A percentile compares a stretch with the other conserved stretches of the same genome.
These are phyloP conservation scores for Nesoenas mayeri DNA, from an alignment of 2,113 vertebrate species.

Conservation along the genomic window DNA sequence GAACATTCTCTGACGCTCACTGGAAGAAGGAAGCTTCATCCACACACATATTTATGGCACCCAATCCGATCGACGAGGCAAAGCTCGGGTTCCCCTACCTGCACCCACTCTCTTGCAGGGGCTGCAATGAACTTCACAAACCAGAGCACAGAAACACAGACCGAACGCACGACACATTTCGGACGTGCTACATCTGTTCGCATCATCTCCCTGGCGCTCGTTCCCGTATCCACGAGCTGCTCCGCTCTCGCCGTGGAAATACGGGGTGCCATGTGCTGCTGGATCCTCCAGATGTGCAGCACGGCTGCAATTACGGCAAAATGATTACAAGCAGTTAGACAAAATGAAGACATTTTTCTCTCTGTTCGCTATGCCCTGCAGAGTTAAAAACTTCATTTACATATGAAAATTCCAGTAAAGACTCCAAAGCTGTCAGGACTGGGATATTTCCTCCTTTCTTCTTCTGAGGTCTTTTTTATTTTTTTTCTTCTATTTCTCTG, in stretches of 20 bases:
- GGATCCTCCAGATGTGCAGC: conserved; percentile 33
- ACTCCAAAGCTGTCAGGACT: neutral
- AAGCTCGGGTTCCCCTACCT: neutral
- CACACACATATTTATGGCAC: neutral
- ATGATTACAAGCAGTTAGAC: conserved; percentile 24
- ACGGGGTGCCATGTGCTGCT: neutral
- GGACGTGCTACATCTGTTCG: neutral
- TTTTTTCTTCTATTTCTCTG: no score
- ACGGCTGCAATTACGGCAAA: conserved; percentile 4
- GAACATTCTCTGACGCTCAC: neutral
- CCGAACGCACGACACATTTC: fast-evolving
- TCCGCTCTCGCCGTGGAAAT: neutral
- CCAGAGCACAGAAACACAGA: neutral
- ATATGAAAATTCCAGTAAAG: conserved; percentile 9
- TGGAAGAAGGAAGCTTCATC: neutral
- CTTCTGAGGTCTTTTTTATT: neutral
- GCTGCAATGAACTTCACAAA: neutral
- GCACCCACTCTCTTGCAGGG: neutral
- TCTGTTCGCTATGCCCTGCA: neutral
- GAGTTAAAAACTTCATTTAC: conserved; percentile 18
- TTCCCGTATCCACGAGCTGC: neutral
- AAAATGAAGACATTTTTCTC: conserved; percentile 49
- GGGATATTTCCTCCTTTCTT: neutral
- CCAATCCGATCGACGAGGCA: fast-evolving
- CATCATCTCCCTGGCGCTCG: neutral